Evolutionary conservation across 2,888 invertebrate species (phyloP).

Genomic region (Prenolepis imparis): DNA sequence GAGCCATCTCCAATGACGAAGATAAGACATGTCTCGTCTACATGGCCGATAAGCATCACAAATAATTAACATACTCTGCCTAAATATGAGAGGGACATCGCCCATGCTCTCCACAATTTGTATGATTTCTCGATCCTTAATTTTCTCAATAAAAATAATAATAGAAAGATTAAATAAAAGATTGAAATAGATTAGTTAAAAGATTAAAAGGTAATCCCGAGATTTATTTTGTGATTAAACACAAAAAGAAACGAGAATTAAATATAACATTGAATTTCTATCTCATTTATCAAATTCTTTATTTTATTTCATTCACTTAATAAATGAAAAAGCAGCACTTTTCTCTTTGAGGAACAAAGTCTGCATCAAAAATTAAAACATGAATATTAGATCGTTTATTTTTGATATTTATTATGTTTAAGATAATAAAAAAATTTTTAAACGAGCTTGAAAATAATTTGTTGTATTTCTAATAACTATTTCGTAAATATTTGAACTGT

Average conservation of each 20-base stretch:
- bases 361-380: background rate
- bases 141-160: background rate
- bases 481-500: background rate
- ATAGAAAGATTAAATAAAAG: too few relatives aligned
- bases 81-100: constrained; percentile 8
- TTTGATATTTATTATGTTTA: background rate
- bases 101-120: background rate
- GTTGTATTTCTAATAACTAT: background rate
- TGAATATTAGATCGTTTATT: background rate
- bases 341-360: background rate
- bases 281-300: too few relatives aligned
- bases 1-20: constrained; percentile 74
- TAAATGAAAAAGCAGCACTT: background rate
- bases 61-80: constrained; percentile 76
- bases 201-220: background rate
- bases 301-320: too few relatives aligned
- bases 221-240: background rate
- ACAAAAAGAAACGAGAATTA: background rate
- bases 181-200: too few relatives aligned
- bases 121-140: background rate
- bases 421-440: background rate
- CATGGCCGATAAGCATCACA: constrained; percentile 77
- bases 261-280: too few relatives aligned
- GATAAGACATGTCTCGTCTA: constrained; percentile 81
- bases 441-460: background rate